These are phyloP conservation scores for Brotula barbata DNA, from an alignment of 2,797 vertebrate species.

Conservation along the genomic window DNA sequence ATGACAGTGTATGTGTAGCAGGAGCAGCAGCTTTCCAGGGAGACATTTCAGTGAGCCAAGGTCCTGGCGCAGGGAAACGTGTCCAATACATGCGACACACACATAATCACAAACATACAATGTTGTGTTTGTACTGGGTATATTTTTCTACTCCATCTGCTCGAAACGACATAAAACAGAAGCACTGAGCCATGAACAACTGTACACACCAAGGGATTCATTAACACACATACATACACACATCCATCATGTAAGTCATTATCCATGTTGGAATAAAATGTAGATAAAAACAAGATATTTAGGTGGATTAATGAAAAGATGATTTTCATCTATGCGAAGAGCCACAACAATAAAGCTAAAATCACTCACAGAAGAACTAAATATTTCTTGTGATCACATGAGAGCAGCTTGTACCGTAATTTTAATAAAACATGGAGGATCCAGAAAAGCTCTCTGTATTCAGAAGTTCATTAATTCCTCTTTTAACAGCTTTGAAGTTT, in stretches of 20 bases:
- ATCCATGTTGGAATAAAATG: no score
- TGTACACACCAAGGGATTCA: no score
- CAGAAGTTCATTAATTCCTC: conserved; percentile 5
- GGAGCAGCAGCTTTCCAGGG: no score
- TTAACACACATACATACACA: no score
- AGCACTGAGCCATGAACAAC: conserved; percentile 18
- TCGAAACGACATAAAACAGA: conserved; percentile 20
- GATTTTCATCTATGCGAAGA: no score
- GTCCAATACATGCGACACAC: neutral
- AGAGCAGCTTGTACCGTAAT: conserved; percentile 29
- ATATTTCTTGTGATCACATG: conserved; percentile 19
- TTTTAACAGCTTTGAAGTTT: conserved; percentile 8
- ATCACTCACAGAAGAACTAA: conserved; percentile 15
- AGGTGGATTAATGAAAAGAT: no score
- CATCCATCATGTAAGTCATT: no score
- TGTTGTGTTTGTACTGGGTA: conserved; percentile 24
- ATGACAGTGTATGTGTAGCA: no score
- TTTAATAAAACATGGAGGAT: conserved; percentile 38
- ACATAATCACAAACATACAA: neutral
- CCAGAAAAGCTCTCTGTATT: conserved; percentile 29
- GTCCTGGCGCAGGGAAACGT: no score
- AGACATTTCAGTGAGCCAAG: no score
- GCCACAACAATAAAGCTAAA: neutral
- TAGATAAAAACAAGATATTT: no score
- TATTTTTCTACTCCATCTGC: conserved; percentile 33